Evolutionary conservation across 2,888 invertebrate species (phyloP), one percentile per base, ranked within the genome.

Genomic region (Koerneria pararmatus): DNA sequence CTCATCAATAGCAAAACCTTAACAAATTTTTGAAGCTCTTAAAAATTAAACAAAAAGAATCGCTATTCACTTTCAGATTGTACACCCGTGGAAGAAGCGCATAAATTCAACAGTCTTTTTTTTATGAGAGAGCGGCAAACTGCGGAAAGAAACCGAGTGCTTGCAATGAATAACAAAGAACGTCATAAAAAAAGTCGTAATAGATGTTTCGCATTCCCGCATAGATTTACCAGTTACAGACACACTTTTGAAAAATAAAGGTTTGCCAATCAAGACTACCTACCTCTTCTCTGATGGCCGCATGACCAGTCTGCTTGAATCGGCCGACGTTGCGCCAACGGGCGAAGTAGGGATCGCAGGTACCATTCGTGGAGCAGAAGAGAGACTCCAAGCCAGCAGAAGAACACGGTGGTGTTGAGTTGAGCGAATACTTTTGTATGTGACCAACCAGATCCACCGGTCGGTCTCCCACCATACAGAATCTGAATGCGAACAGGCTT

Each of bases 381-480:
- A 89, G 73, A 58, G 89, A 86, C 82, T 89, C 88, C 64, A 95
- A 86, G 54, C 88, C 35, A 19, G 60, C 49, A 29, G 48, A 60
- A n/a, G n/a, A 41, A 41, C 19, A 15, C 1, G 51, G 19, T 24
- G 62, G 53, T 15, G 51, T 8, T 5, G 34, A n/a, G 22, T 56
- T 22, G 19, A 60, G 48, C 5, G 24, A 31, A 22, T 31, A 24
- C 60, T 74, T 68, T 59, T 79, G 74, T 22, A 67, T 69, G 59
- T 76, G 78, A 3, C 69, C 66, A 11, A 72, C 77, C 71, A 78
- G 51, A 69, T 76, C 78, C 62, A 97, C 85, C 66, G 97, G 86
- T 57, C 97, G 89, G 75, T 90, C 92, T 34, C 98, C 98, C 60
- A 98, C 88, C 66, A 92, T 89, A 85, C 98, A 98, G 88, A 95